A percentile compares a stretch with the other conserved stretches of the same genome.
Evolutionary conservation across 1,140 invertebrate species (phyloP).

Genomic region (Ganaspis sp.): DNA sequence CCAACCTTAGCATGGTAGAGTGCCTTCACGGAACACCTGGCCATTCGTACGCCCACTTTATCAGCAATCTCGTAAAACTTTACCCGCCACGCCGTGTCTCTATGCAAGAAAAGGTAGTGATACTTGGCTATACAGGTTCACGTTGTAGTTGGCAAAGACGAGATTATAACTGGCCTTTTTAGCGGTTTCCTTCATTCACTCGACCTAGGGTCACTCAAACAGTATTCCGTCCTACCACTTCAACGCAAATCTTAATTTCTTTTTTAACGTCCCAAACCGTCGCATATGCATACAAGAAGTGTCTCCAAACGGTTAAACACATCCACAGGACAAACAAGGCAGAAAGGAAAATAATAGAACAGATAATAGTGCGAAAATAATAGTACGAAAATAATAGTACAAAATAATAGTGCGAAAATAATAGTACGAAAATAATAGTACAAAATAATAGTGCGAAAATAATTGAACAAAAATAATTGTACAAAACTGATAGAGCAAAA

Average conservation of each 20-base stretch:
- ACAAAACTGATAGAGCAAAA: too few relatives aligned
- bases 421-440: too few relatives aligned
- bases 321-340: too few relatives aligned
- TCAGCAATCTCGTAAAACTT: conserved; percentile 43
- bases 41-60: conserved; percentile 43
- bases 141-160: neutral
- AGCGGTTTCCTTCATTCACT: conserved; percentile 1
- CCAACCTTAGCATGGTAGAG: conserved; percentile 38
- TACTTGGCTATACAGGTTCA: neutral
- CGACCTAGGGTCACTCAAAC: neutral
- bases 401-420: too few relatives aligned
- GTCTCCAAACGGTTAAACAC: too few relatives aligned
- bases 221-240: neutral
- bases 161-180: conserved; percentile 13
- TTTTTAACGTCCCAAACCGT: neutral
- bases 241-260: neutral
- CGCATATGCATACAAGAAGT: too few relatives aligned
- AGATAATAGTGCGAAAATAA: too few relatives aligned
- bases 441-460: too few relatives aligned
- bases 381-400: too few relatives aligned
- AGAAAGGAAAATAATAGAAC: too few relatives aligned
- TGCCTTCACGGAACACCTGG: conserved; percentile 50
- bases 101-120: conserved; percentile 16
- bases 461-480: too few relatives aligned
- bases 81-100: conserved; percentile 31